Percentiles rank a stretch among this genome's conserved stretches.
Conservation (phyloP, 2,888 invertebrate species). For the Miltochrista miniata region DNA sequence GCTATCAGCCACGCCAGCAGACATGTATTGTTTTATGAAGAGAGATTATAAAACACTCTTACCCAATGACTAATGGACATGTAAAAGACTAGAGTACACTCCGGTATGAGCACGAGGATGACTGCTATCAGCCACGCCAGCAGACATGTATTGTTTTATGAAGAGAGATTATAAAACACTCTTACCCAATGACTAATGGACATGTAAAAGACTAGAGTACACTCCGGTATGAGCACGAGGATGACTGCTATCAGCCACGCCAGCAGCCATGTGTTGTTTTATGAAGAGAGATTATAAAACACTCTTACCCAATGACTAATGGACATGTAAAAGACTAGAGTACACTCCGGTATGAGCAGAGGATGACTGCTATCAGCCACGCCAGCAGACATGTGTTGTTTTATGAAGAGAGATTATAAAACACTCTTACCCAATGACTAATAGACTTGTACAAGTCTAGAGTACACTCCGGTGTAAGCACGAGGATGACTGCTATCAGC, state of each 20-base stretch:
- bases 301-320: no score
- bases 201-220: conserved; percentile 86
- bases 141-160: no score
- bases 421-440: conserved; percentile 85
- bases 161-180: conserved; percentile 17
- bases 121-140: no score
- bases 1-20: conserved; percentile 85
- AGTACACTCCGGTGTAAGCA: conserved; percentile 85
- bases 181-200: conserved; percentile 87
- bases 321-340: no score
- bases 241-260: conserved; percentile 86
- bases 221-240: conserved; percentile 85
- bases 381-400: no score
- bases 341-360: no score
- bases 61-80: no score
- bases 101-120: no score
- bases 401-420: neutral
- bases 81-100: no score
- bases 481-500: conserved; percentile 85
- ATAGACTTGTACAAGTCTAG: conserved; percentile 87
- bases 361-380: no score
- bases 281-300: no score
- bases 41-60: no score
- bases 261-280: conserved; percentile 82
- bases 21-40: conserved; percentile 82